Base-by-base conservation (phyloP, 2,797 vertebrate genomes). In the Myripristis jacobus region DNA sequence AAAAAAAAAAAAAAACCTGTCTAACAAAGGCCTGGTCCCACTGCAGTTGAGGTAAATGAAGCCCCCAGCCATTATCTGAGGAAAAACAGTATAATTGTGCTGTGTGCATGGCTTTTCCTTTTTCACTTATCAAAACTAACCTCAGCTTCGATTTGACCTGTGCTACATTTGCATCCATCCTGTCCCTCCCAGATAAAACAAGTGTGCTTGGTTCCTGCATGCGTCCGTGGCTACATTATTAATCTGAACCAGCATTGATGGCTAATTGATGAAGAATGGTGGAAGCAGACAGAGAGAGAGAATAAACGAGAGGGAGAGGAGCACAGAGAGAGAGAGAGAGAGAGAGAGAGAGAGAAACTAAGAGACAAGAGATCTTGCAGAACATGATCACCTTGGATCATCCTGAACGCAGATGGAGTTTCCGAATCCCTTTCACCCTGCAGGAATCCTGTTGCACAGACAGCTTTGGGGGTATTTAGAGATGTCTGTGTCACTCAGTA, bases 181-280 rank as follows among this genome's bases (percentile, higher is more conserved):
- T 36, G 36, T 13, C 36, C 36, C 36, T 38, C 36, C 36, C 36
- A 41, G 11, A 41, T 41, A 41, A 13, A 9, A 41, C 11, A 13
- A 41, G 11, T 13, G 36, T 13, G 6, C 7, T 19, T 65, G 16
- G 25, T 15, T 60, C 18, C 4, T 34, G 47, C 50, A 63, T 55
- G 22, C 10, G 19, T 22, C 54, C 44, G 31, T n/a, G 41, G 52
- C 24, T 81, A 72, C 77, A 84, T 86, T 70, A 80, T 81, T 83
- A 70, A 84, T 66, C 25, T 29, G 29, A 60, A 71, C 29, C 54
- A 66, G 73, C 31, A 59, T 53, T 41, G 38, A 64, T 70, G 55
- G 61, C 72, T 79, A 86, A 82, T 78, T 87, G 48, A 87, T 85
- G 54, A 71, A 21, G 50, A 79, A 34, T 55, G 47, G 51, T 80